phyloP scores from a whole-genome alignment of 2,888 invertebrate genomes.

The Phoronis australis region DNA sequence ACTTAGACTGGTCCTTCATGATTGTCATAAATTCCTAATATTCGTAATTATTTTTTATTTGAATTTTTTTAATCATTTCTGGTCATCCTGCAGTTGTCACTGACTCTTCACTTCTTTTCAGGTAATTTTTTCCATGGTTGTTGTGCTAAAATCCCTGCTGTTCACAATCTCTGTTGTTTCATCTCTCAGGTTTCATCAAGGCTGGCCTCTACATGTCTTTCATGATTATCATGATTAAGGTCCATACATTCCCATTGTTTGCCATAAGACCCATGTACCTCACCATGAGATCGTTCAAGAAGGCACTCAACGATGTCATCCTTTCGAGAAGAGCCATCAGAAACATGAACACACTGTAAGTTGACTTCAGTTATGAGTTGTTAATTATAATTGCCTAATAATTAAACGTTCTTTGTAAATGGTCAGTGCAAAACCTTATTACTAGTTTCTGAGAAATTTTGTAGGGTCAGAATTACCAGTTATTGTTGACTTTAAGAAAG shows the following conservation, averaged over 20 bases:
- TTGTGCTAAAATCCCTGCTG: no score
- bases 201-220: constrained; percentile 83
- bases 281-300: constrained; percentile 95
- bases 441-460: no score
- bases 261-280: constrained; percentile 99
- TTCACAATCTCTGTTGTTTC: no score
- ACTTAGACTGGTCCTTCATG: no score
- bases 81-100: background rate
- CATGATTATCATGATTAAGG: constrained; percentile 91
- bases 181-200: constrained; percentile 62
- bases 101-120: background rate
- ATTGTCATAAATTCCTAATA: no score
- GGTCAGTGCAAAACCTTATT: no score
- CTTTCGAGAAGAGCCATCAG: constrained; percentile 92
- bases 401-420: no score
- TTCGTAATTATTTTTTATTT: no score
- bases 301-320: constrained; percentile 83
- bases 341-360: constrained; percentile 91
- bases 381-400: no score
- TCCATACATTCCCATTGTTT: constrained; percentile 95
- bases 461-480: no score
- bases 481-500: background rate
- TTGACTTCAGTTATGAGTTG: no score
- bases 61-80: background rate
- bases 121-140: no score